These are phyloP conservation scores for Drosophila anomelani DNA, from an alignment of 2,888 invertebrate genomes.

Conservation along the genomic window DNA sequence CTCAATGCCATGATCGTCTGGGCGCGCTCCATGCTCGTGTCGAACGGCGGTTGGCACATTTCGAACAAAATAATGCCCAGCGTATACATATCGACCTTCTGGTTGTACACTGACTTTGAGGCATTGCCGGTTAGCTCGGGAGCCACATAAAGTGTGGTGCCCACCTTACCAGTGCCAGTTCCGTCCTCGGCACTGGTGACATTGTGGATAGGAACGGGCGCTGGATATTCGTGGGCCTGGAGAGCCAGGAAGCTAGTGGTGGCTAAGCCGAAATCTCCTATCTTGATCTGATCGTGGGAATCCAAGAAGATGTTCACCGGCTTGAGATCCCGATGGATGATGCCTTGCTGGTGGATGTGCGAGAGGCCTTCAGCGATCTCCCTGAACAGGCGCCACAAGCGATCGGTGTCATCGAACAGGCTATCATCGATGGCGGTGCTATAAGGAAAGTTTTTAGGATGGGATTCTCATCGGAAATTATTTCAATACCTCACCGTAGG, in stretches of 20 bases:
- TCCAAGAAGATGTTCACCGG: conserved; percentile 98
- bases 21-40: conserved; percentile 95
- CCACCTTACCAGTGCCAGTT: conserved; percentile 92
- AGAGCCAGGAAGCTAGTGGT: conserved; percentile 89
- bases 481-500: conserved; percentile 86
- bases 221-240: conserved; percentile 75
- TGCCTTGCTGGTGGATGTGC: conserved; percentile 96
- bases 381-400: conserved; percentile 96
- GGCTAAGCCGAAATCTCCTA: conserved; percentile 98
- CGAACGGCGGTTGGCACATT: conserved; percentile 95
- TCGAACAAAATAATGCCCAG: conserved; percentile 97
- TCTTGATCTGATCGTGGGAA: conserved; percentile 96
- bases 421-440: conserved; percentile 94
- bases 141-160: conserved; percentile 97
- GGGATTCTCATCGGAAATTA: rapidly evolving
- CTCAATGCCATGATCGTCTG: conserved; percentile 91
- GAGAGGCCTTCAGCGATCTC: conserved; percentile 96
- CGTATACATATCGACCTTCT: conserved; percentile 95
- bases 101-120: conserved; percentile 91
- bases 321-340: conserved; percentile 93
- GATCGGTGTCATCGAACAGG: conserved; percentile 90
- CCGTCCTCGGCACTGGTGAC: conserved; percentile 78
- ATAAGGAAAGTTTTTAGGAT: neutral
- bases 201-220: conserved; percentile 56
- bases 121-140: conserved; percentile 93